Base-by-base conservation (phyloP, 2,113 vertebrate species). In the Phoxinus phoxinus region DNA sequence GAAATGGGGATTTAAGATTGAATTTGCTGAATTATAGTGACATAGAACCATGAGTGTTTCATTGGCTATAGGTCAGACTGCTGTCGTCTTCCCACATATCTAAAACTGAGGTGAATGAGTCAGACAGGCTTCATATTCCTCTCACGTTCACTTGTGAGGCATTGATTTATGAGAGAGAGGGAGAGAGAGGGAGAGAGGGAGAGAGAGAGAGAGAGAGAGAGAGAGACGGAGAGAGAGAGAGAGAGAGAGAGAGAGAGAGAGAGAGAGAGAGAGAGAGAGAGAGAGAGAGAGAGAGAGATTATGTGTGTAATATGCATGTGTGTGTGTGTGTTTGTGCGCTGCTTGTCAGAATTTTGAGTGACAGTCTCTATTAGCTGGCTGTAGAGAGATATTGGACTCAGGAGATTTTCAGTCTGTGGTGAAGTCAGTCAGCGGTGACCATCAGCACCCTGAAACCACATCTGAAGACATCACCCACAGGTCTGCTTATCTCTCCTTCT, bases 121-220 rank as follows among this genome's bases (percentile, higher is more conserved):
- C 53, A n/a, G 53, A n/a, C 53, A 3, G 9, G 53, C 65, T 86
- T 81, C 35, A 63, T 69, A 86, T 76, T 83, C 85, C 61, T 72
- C 44, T 83, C 79, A 83, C 71, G 32, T 83, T 82, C 48, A 32
- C 13, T 30, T 3, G 27, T 23, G 7, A 37, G 71, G 30, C 72
- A 86, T 69, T 86, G 85, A 86, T 86, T 86, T 86, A 86, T n/a
- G 15, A 15, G 73, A 6, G 23, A 13, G 12, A 48, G 46, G 17
- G 48, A 51, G 48, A 51, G 81, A 27, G n/a, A 63, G 81, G 44
- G 56, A 44, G 53, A 12, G 44, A 46, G 44, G n/a, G 15, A 15
- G 73, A 6, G 23, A 13, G 12, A 48, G 46, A 51, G 48, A 51
- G 48, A 51, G 81, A 27, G n/a, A 63, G 81, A 61, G 56, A 44